phyloP scores from a whole-genome alignment of 1,140 invertebrate genomes.

The Penaeus vannamei region DNA sequence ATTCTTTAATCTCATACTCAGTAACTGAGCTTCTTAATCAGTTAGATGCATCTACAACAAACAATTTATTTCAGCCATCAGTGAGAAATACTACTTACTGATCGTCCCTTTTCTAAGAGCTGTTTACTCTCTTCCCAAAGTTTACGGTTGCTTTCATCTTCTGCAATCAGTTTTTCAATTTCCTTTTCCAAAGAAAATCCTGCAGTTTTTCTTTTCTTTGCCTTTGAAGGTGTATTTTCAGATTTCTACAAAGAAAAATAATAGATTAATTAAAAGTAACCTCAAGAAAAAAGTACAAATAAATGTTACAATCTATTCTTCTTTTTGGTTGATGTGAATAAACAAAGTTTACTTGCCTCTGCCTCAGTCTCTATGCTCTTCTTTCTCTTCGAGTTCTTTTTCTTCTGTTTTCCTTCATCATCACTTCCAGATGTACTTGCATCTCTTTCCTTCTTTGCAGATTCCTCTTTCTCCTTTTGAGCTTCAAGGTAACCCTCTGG shows the following conservation, averaged over 20 bases:
- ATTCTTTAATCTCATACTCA: too few species aligned
- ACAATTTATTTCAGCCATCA: too few species aligned
- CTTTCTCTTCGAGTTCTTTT: slow-evolving; percentile 51
- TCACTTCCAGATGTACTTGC: slow-evolving; percentile 64
- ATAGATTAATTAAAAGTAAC: background rate
- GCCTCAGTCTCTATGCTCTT: slow-evolving; percentile 38
- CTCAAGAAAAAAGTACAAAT: background rate
- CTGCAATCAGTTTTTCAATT: slow-evolving; percentile 19
- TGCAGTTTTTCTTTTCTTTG: slow-evolving; percentile 71
- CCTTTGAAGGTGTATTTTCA: background rate
- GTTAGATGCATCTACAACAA: too few species aligned
- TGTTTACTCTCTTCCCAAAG: slow-evolving; percentile 58
- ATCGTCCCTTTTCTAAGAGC: slow-evolving; percentile 19
- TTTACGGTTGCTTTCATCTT: slow-evolving; percentile 47
- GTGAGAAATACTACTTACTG: slow-evolving; percentile 43
- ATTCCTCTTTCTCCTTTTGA: slow-evolving; percentile 72
- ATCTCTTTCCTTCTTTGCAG: slow-evolving; percentile 68
- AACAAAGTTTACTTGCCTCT: background rate
- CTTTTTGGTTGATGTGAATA: background rate
- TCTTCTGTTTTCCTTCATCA: slow-evolving; percentile 14
- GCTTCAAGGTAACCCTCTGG: slow-evolving; percentile 84
- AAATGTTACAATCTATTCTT: background rate
- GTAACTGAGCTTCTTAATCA: too few species aligned
- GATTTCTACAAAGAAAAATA: background rate
- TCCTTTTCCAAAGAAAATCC: slow-evolving; percentile 44